Base-by-base conservation (phyloP, 2,113 vertebrate genomes). In the Pogonocichla stellata region DNA sequence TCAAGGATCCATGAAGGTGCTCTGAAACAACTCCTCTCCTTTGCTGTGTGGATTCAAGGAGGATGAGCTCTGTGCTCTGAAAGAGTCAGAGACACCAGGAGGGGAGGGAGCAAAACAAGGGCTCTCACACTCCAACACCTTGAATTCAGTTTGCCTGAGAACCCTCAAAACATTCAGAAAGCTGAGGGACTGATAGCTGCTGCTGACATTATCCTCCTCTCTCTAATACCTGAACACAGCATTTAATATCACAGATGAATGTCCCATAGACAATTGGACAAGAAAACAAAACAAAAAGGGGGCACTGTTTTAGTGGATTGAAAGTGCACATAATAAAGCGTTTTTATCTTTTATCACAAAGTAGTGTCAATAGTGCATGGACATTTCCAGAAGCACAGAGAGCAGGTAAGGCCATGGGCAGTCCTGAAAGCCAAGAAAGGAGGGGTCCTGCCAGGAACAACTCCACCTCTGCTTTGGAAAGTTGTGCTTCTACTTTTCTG, bases 31-130 rank as follows among this genome's bases (percentile, higher is more conserved):
- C 51, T 80, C 42, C 42, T 72, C 0, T 0, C 38, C 29, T 67
- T 74, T 13, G 25, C 54, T 64, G 60, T 0, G 0, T 1, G 3
- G 18, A 31, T 34, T n/a, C 0, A 1, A 56, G 29, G 40, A 85
- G 62, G 61, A 50, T 34, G 57, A 93, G 67, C 33, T 70, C 58
- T 16, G 11, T n/a, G 29, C 47, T 40, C 43, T 34, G 31, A 7
- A 48, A 47, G 53, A 72, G 33, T 29, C 48, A 60, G 48, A 81
- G 50, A 22, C 65, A 50, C 12, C 36, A 16, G 0, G 1, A 79
- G 23, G 14, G 19, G 23, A 48, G 12, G 14, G 18, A 71, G 24
- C 18, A 69, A 71, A 93, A 61, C 31, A 48, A 43, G 20, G 14
- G 19, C 38, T 42, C 42, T 28, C 33, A 10, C 23, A 14, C 80